Percentiles rank a stretch among this genome's conserved stretches.
Conservation (phyloP, 2,797 vertebrate species). For the Lutra lutra region DNA sequence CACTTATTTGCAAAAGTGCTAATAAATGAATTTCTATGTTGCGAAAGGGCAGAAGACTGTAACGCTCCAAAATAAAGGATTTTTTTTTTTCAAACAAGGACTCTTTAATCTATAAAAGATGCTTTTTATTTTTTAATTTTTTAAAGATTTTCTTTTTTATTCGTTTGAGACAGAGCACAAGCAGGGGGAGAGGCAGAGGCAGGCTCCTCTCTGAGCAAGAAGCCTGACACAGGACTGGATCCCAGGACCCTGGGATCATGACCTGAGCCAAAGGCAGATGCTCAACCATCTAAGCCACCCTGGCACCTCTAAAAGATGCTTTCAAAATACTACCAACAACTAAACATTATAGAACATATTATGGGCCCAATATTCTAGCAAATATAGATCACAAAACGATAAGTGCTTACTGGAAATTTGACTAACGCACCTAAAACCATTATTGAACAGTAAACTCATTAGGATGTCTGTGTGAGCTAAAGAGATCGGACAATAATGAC, state of each 20-base stretch:
- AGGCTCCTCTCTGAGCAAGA: not conserved
- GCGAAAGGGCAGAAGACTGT: not conserved
- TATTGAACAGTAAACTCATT: not conserved
- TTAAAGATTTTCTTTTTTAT: not conserved
- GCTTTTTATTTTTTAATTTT: not conserved
- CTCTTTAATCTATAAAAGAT: not conserved
- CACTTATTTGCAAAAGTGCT: constrained; percentile 1
- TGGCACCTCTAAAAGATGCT: not conserved
- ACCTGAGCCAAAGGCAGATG: not conserved
- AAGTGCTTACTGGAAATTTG: not conserved
- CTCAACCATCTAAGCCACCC: not conserved
- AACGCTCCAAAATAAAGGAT: not conserved
- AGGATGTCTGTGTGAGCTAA: not conserved
- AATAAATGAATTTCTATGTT: not conserved
- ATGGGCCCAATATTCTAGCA: not conserved
- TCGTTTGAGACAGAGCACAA: not conserved
- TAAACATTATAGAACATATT: not conserved
- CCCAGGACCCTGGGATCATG: not conserved
- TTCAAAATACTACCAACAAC: not conserved
- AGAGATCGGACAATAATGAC: not conserved
- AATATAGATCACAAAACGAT: not conserved
- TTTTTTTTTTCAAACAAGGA: not conserved
- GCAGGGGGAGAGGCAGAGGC: not conserved
- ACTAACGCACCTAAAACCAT: not conserved
- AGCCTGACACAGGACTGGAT: fast-evolving